These are phyloP conservation scores for Malthinus flaveolus DNA, from an alignment of 2,888 invertebrate genomes.

Conservation along the genomic window DNA sequence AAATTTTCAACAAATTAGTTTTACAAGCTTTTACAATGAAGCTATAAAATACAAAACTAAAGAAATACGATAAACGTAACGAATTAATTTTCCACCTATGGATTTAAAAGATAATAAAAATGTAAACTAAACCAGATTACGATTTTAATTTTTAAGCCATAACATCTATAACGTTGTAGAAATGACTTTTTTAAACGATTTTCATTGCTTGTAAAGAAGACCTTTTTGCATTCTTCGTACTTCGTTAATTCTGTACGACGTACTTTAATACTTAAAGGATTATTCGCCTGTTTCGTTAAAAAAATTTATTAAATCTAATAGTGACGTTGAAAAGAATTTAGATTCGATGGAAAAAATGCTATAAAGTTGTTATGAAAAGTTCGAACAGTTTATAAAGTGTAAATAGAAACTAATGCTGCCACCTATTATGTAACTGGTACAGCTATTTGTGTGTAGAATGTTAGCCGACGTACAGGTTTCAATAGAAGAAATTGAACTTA, in stretches of 20 bases:
- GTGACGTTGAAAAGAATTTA: background rate
- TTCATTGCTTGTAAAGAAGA: too few relatives aligned
- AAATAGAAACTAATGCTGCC: conserved; percentile 3
- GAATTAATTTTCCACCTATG: conserved; percentile 46
- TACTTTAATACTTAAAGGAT: background rate
- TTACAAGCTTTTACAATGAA: conserved; percentile 37
- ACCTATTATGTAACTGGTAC: background rate
- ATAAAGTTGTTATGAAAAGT: background rate
- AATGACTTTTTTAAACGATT: too few relatives aligned
- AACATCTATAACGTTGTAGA: background rate
- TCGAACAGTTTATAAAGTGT: background rate
- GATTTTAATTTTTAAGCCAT: conserved; percentile 6
- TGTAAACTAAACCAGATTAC: conserved; percentile 36
- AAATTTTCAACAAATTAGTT: conserved; percentile 36
- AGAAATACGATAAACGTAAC: conserved; percentile 37
- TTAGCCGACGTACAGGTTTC: too few relatives aligned
- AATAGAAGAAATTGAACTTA: too few relatives aligned
- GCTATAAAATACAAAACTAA: conserved; percentile 42
- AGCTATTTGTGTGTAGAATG: too few relatives aligned
- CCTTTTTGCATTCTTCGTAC: too few relatives aligned
- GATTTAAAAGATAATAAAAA: conserved; percentile 44
- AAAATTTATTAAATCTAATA: too few relatives aligned
- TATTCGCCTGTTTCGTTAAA: background rate
- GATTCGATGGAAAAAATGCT: background rate
- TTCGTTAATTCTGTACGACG: too few relatives aligned